Evolutionary conservation across 2,797 vertebrate genomes (phyloP), one percentile per base, ranked within the genome.

Genomic region (Molothrus aeneus): DNA sequence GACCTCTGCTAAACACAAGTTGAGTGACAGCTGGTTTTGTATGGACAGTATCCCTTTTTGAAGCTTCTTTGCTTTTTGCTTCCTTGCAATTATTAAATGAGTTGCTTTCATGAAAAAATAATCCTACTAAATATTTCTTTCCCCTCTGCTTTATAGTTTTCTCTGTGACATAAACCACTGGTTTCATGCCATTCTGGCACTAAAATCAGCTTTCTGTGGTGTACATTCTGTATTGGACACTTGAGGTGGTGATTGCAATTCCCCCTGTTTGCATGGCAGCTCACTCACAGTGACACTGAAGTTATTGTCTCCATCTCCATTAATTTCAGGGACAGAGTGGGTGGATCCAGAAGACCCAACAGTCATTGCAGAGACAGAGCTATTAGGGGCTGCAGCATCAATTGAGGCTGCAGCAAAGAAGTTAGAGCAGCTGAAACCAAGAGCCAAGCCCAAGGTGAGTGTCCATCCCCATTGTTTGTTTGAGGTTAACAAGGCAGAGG

Each of bases 351-450:
- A 99, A 97, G 99, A 99, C 97, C 99, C 99, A 69, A 99, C 99
- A 15, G 98, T 99, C 96, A 99, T 99, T 56, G 99, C 99, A 1
- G 99, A 99, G 98, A 99, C 98, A 1, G 99, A 99, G 97, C 98
- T 99, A 5, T 97, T 99, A 86, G 99, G 99, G 88, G 99, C 99
- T 28, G 99, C 99, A 22, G 99, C 99, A 6, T 99, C 99, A 89
- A 99, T 99, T 83, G 99, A 99, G 97, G 99, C 99, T n/a, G 99
- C 99, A 34, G 99, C 99, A 92, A 99, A 99, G 98, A 99, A 99
- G 98, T 97, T 99, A 85, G 99, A 99, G 97, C 99, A 99, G 95
- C 98, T 99, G 95, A 99, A 99, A 96, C 99, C 99, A 61, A 98
- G 99, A 97, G 99, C 99, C 96, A 99, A 99, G 93, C 99, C 99